Percentiles rank a stretch among this genome's conserved stretches.
Evolutionary conservation across 2,797 vertebrate genomes (phyloP).

Genomic region (Spizella passerina): DNA sequence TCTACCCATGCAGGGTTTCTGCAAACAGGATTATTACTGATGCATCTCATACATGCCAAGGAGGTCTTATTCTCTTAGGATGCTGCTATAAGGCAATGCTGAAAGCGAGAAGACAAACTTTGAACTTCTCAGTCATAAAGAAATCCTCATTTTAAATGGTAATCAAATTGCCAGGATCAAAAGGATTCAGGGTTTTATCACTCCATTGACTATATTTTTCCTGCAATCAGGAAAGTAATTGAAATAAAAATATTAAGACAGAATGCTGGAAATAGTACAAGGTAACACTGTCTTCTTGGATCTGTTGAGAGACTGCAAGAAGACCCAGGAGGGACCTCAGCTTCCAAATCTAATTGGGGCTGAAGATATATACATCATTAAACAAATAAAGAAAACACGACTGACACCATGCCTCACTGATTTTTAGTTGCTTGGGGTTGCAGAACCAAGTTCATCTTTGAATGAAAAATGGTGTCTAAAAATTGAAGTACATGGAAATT

Average conservation of each 20-base stretch:
- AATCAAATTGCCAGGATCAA: slow-evolving; percentile 43
- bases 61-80: slow-evolving; percentile 12
- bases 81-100: neutral
- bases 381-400: neutral
- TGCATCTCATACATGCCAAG: neutral
- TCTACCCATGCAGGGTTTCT: neutral
- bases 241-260: neutral
- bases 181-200: slow-evolving; percentile 4
- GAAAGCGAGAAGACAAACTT: slow-evolving; percentile 45
- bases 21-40: slow-evolving; percentile 56
- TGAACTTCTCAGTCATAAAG: slow-evolving; percentile 31
- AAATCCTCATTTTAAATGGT: slow-evolving; percentile 49
- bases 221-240: neutral
- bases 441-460: neutral
- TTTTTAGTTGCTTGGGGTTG: neutral
- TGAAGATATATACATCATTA: neutral
- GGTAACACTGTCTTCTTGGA: neutral
- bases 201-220: neutral
- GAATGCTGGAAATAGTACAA: neutral
- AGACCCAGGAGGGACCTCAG: neutral
- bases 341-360: neutral
- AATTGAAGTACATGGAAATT: neutral
- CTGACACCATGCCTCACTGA: neutral
- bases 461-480: neutral
- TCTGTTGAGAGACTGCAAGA: neutral